These are phyloP conservation scores for Platycercus adscitus DNA, from an alignment of 2,113 vertebrate genomes.

Conservation along the genomic window DNA sequence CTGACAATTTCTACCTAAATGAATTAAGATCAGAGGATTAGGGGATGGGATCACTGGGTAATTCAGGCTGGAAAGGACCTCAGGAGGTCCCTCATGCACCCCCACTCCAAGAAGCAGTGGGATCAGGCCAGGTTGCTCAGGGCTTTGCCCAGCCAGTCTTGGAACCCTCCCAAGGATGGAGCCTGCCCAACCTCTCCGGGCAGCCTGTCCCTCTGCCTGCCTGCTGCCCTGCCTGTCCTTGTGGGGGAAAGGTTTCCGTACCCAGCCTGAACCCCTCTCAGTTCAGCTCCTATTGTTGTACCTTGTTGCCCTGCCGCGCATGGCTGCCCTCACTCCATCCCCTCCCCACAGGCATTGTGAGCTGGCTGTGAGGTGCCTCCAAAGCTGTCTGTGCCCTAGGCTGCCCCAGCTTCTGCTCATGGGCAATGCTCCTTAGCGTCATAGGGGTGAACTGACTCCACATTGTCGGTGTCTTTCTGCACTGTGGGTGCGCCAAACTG, in stretches of 20 bases:
- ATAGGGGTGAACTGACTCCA: not conserved
- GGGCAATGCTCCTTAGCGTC: accelerated
- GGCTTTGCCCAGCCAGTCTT: not conserved
- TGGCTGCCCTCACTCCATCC: accelerated
- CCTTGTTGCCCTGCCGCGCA: not conserved
- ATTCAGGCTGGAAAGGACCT: not conserved
- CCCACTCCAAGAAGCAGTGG: not conserved
- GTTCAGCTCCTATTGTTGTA: not conserved
- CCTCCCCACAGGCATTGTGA: accelerated
- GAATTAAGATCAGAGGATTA: not conserved
- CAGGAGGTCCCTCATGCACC: not conserved
- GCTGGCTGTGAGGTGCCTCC: not conserved
- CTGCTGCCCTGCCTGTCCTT: not conserved
- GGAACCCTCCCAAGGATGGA: not conserved
- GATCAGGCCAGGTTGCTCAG: not conserved
- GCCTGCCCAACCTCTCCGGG: not conserved
- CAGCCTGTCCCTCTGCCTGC: not conserved
- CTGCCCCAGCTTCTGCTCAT: not conserved
- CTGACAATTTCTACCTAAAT: not conserved
- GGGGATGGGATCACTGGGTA: not conserved
- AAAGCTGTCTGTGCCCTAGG: not conserved
- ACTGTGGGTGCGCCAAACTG: accelerated
- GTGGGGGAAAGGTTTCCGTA: not conserved
- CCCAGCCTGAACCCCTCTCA: not conserved
- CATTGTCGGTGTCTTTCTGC: accelerated